Conservation (phyloP, 2,797 vertebrate genomes). For the Pelochelys cantorii region DNA sequence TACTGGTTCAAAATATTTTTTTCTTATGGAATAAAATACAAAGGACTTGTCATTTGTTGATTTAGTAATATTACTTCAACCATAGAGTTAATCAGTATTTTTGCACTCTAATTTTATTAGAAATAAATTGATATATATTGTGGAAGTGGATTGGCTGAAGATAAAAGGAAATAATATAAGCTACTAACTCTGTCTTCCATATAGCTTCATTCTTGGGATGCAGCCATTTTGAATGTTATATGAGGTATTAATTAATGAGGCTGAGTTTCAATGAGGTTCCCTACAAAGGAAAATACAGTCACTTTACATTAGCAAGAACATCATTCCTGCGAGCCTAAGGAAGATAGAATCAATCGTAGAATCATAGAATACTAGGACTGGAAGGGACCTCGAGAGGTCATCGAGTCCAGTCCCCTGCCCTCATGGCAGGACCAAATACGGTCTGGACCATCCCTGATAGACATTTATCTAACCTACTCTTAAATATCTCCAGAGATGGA, state of each 20-base stretch:
- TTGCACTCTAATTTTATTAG: slow-evolving; percentile 24
- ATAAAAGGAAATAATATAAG: background rate
- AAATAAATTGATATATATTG: slow-evolving; percentile 26
- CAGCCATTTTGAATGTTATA: background rate
- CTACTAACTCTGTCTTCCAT: background rate
- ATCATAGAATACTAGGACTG: no score
- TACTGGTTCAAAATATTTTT: slow-evolving; percentile 50
- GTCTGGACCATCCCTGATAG: no score
- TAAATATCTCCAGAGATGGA: no score
- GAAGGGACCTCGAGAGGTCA: no score
- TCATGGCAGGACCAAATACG: no score
- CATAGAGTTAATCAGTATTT: background rate
- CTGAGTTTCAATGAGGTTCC: slow-evolving; percentile 14
- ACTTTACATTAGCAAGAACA: background rate
- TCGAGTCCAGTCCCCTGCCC: no score
- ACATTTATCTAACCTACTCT: no score
- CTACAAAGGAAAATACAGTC: background rate
- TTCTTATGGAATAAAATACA: slow-evolving; percentile 50
- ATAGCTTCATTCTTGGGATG: background rate
- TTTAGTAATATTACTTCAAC: slow-evolving; percentile 45
- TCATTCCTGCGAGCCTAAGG: background rate
- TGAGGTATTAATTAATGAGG: background rate
- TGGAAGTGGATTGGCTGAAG: background rate
- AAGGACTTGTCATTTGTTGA: slow-evolving; percentile 8
- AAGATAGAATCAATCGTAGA: no score